phyloP scores from a whole-genome alignment of 2,888 invertebrate genomes.

The Sphaerophoria taeniata region DNA sequence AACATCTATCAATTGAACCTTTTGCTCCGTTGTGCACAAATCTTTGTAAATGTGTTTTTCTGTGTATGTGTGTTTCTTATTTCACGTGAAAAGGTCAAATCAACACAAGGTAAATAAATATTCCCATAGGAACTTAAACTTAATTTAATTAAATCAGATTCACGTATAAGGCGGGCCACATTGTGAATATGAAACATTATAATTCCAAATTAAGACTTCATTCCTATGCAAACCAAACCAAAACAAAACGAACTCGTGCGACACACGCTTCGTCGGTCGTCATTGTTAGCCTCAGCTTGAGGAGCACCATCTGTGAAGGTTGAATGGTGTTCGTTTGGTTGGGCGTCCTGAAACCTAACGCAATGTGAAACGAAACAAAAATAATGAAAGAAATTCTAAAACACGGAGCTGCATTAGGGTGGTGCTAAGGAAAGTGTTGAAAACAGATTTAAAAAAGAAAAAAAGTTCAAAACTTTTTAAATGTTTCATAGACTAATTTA shows the following conservation, averaged over 20 bases:
- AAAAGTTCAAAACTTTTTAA: too few relatives aligned
- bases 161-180: too few relatives aligned
- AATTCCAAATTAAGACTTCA: constrained; percentile 35
- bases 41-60: too few relatives aligned
- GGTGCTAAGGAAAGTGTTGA: too few relatives aligned
- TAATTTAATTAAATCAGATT: constrained; percentile 42
- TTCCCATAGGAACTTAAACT: constrained; percentile 3
- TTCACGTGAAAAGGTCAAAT: constrained; percentile 14
- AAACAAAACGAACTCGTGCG: too few relatives aligned
- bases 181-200: constrained; percentile 26
- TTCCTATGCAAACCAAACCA: neutral
- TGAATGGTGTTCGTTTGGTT: constrained; percentile 6
- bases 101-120: neutral
- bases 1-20: too few relatives aligned
- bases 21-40: too few relatives aligned
- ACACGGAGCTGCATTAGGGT: too few relatives aligned
- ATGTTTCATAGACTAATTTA: too few relatives aligned
- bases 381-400: too few relatives aligned
- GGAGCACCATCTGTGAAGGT: neutral
- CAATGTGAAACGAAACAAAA: constrained; percentile 12
- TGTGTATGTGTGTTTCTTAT: neutral
- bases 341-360: constrained; percentile 46
- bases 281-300: constrained; percentile 4
- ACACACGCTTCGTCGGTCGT: neutral
- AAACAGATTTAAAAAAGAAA: too few relatives aligned